Evolutionary conservation across 2,797 vertebrate species (phyloP).

Genomic region (Sebastes cheni): DNA sequence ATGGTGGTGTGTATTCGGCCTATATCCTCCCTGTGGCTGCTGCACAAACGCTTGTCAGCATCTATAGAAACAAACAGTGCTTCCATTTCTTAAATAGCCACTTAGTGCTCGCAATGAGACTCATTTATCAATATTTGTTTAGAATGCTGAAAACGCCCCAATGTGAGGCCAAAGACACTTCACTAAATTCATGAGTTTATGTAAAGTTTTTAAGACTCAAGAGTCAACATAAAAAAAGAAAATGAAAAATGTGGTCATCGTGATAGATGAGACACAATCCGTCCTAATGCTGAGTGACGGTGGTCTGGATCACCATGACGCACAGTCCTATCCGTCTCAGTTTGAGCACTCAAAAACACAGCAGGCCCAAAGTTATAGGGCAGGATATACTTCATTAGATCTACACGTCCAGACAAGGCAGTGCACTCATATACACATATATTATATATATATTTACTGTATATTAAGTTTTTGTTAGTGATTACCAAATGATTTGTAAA

Average conservation of each 20-base stretch:
- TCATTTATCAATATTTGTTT: conserved; percentile 23
- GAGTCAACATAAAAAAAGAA: background rate
- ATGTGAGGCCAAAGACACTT: conserved; percentile 1
- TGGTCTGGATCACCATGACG: conserved; percentile 5
- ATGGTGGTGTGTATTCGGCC: background rate
- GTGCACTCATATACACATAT: background rate
- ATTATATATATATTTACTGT: no score
- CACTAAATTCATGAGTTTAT: background rate
- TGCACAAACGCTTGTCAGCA: conserved; percentile 25
- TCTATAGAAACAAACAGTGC: conserved; percentile 11
- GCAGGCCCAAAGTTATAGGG: conserved; percentile 9
- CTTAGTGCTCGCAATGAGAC: conserved; percentile 2
- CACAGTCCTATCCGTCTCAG: conserved; percentile 1
- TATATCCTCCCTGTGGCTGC: conserved; percentile 10
- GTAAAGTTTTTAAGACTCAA: background rate
- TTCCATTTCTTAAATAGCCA: conserved; percentile 13
- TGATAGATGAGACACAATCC: conserved; percentile 33
- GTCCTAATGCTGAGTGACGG: conserved; percentile 44
- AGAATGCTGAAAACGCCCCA: background rate
- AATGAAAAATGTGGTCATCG: background rate
- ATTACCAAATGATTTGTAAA: no score
- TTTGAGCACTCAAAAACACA: conserved; percentile 30
- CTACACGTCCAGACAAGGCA: conserved; percentile 1
- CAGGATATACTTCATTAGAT: background rate
- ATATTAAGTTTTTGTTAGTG: no score